phyloP scores from a whole-genome alignment of 2,888 invertebrate genomes.

The Lithosia quadra region DNA sequence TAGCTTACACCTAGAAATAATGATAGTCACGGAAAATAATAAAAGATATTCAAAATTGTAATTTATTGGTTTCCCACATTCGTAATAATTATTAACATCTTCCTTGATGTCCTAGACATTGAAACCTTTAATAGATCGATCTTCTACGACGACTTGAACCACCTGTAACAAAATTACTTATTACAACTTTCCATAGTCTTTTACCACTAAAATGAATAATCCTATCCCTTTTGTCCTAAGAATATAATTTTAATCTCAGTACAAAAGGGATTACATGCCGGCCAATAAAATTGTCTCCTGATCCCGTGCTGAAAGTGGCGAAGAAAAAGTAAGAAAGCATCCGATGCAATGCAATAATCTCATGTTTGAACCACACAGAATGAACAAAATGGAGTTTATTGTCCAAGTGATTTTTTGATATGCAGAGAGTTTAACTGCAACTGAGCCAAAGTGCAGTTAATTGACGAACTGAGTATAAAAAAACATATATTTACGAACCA shows the following conservation, averaged over 20 bases:
- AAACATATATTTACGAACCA: conserved; percentile 13
- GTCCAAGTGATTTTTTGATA: no score
- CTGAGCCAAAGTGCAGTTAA: no score
- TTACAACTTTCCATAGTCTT: not conserved
- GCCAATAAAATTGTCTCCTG: not conserved
- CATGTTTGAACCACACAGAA: not conserved
- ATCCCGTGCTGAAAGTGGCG: not conserved
- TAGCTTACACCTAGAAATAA: not conserved
- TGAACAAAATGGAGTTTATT: not conserved
- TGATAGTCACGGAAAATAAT: not conserved
- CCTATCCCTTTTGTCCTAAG: no score
- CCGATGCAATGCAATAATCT: no score
- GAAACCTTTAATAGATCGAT: conserved; percentile 11
- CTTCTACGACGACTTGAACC: conserved; percentile 21
- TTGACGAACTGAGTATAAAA: no score
- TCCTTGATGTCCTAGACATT: not conserved
- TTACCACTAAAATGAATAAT: no score
- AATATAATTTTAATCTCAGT: no score
- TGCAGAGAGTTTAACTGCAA: no score
- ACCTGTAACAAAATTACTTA: conserved; percentile 14
- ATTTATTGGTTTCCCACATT: conserved; percentile 8
- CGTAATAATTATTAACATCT: not conserved
- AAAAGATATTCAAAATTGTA: not conserved
- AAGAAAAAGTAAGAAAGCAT: not conserved
- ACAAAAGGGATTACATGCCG: not conserved